Base-by-base conservation (phyloP, 1,140 invertebrate genomes). In the Spodoptera frugiperda region DNA sequence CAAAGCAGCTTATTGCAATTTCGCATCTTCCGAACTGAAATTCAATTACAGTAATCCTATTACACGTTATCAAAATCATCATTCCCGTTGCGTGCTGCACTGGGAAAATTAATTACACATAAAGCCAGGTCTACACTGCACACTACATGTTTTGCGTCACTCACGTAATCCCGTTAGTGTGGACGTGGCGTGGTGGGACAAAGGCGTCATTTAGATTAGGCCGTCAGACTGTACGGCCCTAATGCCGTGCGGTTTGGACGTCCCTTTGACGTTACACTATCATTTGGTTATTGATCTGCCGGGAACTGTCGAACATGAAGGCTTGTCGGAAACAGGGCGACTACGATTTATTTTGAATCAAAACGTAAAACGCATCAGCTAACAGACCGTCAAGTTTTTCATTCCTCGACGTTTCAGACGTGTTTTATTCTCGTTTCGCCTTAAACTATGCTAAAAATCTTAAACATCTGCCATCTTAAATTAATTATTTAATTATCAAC, bases 61-160 rank as follows among this genome's bases (percentile, higher is more conserved):
- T 63, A 44, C 33, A 19, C 59, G 12, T 17, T 44, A 63, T 46
- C 59, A 19, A 63, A 63, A 63, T 63, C 15, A 44, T 17, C 15
- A 63, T 19, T 63, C 59, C 59, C 59, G n/a, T 11, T 11, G n/a
- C 59, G 59, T 44, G 8, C 30, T 61, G n/a, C 44, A 10, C 17
- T 12, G 21, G 63, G 44, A 67, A 67, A 67, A 67, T 67, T 65
- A 65, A 63, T 65, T 48, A 65, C 61, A 48, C 15, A 67, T 67
- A 67, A 67, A 48, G 63, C 63, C 33, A 25, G 63, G 17, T 21
- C 15, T 44, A 48, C 63, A 67, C 63, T 21, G 39, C 63, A 48
- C 63, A 67, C 63, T 67, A 67, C 21, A 15, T 30, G 21, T 15
- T 3, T 9, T 30, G 12, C 19, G 44, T 49, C 63, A 49, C 19